Percentiles rank a stretch among this genome's conserved stretches.
Evolutionary conservation across 2,113 vertebrate species (phyloP).

Genomic region (Equus quagga): DNA sequence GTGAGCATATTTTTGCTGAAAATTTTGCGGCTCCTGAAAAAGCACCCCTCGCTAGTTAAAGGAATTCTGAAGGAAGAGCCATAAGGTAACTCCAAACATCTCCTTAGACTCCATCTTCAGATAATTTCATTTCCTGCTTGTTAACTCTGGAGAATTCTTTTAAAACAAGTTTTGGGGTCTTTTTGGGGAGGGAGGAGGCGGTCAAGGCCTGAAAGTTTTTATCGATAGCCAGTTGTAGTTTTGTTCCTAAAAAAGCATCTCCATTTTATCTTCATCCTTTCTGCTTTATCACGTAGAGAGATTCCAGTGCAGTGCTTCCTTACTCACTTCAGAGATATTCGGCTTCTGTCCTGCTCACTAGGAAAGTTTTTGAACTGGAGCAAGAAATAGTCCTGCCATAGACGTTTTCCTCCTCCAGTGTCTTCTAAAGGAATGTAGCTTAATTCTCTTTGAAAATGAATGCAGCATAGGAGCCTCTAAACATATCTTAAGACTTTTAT

Average conservation of each 20-base stretch:
- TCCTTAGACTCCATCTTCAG: not conserved
- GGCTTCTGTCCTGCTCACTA: not conserved
- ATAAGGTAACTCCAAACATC: not conserved
- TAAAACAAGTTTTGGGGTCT: not conserved
- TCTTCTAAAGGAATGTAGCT: not conserved
- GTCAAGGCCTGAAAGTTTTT: not conserved
- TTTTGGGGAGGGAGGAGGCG: not conserved
- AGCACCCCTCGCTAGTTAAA: not conserved
- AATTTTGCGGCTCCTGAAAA: not conserved
- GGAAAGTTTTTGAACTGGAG: not conserved
- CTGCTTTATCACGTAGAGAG: not conserved
- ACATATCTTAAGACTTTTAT: not conserved
- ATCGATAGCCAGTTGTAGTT: not conserved
- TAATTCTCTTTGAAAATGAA: conserved; percentile 11
- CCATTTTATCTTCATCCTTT: not conserved
- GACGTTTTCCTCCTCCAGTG: not conserved
- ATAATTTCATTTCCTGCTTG: not conserved
- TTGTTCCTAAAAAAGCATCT: not conserved
- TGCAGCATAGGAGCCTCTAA: not conserved
- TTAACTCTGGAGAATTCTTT: not conserved
- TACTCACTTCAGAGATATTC: not conserved
- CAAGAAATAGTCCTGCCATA: not conserved
- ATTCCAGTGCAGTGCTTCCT: not conserved
- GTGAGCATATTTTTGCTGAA: not conserved
- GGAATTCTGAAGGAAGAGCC: not conserved